These are phyloP conservation scores for Eretmochelys imbricata DNA, from an alignment of 2,113 vertebrate genomes.

Conservation along the genomic window DNA sequence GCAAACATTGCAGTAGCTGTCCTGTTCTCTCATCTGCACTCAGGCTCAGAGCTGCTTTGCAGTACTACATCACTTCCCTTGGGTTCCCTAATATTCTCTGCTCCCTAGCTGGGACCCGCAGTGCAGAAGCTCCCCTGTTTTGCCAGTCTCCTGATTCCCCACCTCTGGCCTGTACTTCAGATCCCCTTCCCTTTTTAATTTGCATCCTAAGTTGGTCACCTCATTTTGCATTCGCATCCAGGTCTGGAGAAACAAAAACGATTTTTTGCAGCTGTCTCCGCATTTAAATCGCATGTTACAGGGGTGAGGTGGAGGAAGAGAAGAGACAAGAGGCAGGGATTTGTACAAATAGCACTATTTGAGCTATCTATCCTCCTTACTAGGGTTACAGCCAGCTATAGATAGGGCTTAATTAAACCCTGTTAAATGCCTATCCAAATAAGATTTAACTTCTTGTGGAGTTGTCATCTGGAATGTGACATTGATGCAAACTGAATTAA, in stretches of 20 bases:
- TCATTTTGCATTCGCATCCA: constrained; percentile 5
- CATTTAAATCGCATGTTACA: constrained; percentile 45
- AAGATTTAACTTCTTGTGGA: constrained; percentile 52
- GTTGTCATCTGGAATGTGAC: constrained; percentile 63
- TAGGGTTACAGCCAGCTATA: constrained; percentile 74
- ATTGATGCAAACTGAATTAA: constrained; percentile 62
- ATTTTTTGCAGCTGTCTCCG: constrained; percentile 23
- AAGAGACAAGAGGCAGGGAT: constrained; percentile 44
- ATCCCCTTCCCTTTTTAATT: background rate
- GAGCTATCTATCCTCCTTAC: constrained; percentile 56
- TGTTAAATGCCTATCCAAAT: constrained; percentile 55
- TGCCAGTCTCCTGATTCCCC: constrained; percentile 45
- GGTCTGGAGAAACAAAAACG: constrained; percentile 38
- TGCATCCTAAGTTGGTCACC: constrained; percentile 36
- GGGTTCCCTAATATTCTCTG: background rate
- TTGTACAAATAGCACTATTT: constrained; percentile 55
- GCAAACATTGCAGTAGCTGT: background rate
- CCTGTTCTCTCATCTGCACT: background rate
- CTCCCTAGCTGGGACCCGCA: background rate
- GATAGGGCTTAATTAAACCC: constrained; percentile 74
- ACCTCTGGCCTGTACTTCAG: constrained; percentile 6
- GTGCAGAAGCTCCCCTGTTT: background rate
- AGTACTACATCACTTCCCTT: too few species aligned
- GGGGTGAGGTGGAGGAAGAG: constrained; percentile 39
- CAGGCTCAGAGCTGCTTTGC: background rate